Evolutionary conservation across 2,888 invertebrate species (phyloP), one percentile per base, ranked within the genome.

Genomic region (Drosophila colorata): DNA sequence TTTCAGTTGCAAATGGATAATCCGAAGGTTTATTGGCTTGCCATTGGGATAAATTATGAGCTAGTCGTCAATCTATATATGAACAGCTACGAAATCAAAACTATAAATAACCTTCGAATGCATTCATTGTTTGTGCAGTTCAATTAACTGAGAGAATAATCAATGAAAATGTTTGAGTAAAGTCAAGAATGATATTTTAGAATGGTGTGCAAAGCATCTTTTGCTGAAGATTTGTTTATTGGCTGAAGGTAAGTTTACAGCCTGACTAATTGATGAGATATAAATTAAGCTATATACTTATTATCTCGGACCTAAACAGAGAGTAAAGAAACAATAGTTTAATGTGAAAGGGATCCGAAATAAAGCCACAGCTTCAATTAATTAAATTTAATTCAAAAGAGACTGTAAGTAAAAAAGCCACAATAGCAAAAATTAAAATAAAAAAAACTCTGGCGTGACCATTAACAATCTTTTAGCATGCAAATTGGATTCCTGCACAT

Each of bases 21-120:
- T 60, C 47, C 41, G 70, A 73, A 67, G 75, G 73, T 76, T 78
- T 67, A 78, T 76, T 78, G 68, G 73, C 59, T 71, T 66, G 52
- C 56, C 67, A 70, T 74, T 48, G 61, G 52, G 37, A 52, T 52
- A 58, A 57, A 64, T 67, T 57, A 63, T 47, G 70, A 44, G 56
- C 70, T 49, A 53, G 65, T 46, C 53, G 61, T 65, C 52, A 68
- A 23, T 63, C 43, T n/a, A 41, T 41, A 47, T 61, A 20, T 8
- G 61, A 20, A 20, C 20, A 18, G 16, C 47, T 43, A 28, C 25
- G 48, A 55, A 70, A 48, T 44, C 41, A 66, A 18, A 58, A 55
- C 49, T 40, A 35, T 43, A 47, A 68, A 59, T 28, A 33, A 56
- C 37, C 44, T 13, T 49, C 16, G 20, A 31, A 49, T 20, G 63